Evolutionary conservation across 1,140 invertebrate species (phyloP), one percentile per base, ranked within the genome.

Genomic region (Frieseomelitta varia): DNA sequence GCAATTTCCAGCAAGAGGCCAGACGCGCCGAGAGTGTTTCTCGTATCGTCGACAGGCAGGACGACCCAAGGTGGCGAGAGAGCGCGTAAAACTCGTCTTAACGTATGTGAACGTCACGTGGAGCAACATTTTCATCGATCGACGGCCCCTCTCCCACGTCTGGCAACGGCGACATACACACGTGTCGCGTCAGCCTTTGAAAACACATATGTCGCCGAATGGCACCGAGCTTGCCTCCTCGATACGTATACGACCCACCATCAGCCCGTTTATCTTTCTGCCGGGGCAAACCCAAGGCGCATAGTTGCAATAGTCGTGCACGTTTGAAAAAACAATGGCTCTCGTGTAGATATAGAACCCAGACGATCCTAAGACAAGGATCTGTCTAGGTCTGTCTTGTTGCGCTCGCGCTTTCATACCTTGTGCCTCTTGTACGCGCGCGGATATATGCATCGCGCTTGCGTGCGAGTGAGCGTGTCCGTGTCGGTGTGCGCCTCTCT

Each of bases 301-400:
- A 56, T 47, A 68, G 51, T 67, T 11, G 55, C 39, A 63, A 63
- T 30, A 73, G 73, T 6, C 34, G 55, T 61, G 67, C 78, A 81
- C 24, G 63, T 84, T 86, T 71, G 75, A 74, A 84, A 55, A 86
- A 89, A 89, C 84, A 89, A 86, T 87, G 47, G 73, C 61, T n/a
- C 55, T n/a, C 55, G 24, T 24, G 75, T 84, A 47, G 39, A 47
- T 47, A 86, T n/a, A 34, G 77, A 56, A 56, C 27, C 27, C 65
- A 67, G 65, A 83, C 79, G 67, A 75, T 67, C 67, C 53, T 83
- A 88, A 85, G 81, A 71, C 75, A 75, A 55, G 55, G 39, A 47
- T 47, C 58, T 68, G 69, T 86, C 73, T 76, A 71, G 58, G 56
- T 15, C 79, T n/a, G 72, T 34, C 81, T 80, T 81, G 53, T 51